Evolutionary conservation across 2,113 vertebrate genomes (phyloP).

Genomic region (Podiceps cristatus): DNA sequence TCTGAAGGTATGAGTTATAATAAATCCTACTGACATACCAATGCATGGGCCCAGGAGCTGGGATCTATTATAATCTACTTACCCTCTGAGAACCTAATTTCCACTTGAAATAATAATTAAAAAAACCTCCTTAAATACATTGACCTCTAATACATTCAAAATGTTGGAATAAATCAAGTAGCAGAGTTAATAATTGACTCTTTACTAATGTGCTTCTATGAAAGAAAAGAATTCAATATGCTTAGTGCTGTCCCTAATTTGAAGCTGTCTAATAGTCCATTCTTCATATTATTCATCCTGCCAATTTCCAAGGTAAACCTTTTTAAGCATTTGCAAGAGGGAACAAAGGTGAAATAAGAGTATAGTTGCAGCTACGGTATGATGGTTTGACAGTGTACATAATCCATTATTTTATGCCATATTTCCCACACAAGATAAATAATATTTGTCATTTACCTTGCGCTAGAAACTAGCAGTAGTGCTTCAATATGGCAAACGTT

Average conservation of each 20-base stretch:
- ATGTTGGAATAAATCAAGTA: slow-evolving; percentile 52
- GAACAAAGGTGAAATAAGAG: background rate
- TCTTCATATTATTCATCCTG: background rate
- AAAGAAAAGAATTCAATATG: slow-evolving; percentile 1
- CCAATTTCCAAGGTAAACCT: background rate
- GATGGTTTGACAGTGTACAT: background rate
- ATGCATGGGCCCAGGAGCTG: background rate
- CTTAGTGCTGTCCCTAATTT: background rate
- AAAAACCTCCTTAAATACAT: background rate
- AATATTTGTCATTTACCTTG: background rate
- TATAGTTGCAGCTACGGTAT: background rate
- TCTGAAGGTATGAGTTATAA: slow-evolving; percentile 15
- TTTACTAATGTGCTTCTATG: background rate
- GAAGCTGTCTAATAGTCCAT: background rate
- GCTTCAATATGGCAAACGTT: background rate
- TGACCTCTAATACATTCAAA: slow-evolving; percentile 25
- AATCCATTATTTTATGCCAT: background rate
- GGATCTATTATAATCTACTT: slow-evolving; percentile 54
- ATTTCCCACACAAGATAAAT: background rate
- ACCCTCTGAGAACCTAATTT: slow-evolving; percentile 38
- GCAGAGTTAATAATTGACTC: slow-evolving; percentile 50
- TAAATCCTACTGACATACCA: slow-evolving; percentile 10
- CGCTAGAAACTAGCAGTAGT: background rate
- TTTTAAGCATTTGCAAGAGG: background rate
- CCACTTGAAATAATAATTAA: slow-evolving; percentile 37